phyloP scores from a whole-genome alignment of 2,888 invertebrate species.

The Craniophora ligustri region DNA sequence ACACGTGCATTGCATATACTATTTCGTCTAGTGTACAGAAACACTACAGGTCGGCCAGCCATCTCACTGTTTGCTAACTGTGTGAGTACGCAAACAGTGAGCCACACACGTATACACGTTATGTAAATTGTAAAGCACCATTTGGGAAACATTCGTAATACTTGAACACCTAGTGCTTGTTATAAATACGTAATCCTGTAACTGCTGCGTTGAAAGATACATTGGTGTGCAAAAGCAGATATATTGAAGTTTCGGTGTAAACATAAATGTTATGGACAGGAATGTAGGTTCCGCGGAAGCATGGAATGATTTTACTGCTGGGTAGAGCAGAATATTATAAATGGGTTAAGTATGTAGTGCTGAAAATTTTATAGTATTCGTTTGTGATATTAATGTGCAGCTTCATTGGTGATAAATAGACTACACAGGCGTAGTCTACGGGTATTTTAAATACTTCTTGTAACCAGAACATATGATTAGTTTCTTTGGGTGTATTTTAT shows the following conservation, averaged over 20 bases:
- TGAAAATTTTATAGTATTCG: neutral
- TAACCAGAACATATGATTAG: too few relatives aligned
- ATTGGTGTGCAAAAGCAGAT: slow-evolving; percentile 21
- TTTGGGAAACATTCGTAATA: slow-evolving; percentile 50
- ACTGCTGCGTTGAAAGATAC: slow-evolving; percentile 28
- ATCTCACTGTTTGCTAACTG: slow-evolving; percentile 40
- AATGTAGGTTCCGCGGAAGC: slow-evolving; percentile 1
- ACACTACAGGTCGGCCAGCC: slow-evolving; percentile 42
- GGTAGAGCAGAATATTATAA: neutral
- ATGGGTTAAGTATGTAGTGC: neutral
- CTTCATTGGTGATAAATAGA: too few relatives aligned
- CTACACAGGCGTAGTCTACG: too few relatives aligned
- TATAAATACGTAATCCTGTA: slow-evolving; percentile 37
- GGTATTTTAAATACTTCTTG: too few relatives aligned
- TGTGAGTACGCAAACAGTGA: too few relatives aligned
- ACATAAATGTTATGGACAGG: slow-evolving; percentile 1
- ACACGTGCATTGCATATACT: slow-evolving; percentile 81
- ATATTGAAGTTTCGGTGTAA: slow-evolving; percentile 3
- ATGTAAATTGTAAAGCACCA: slow-evolving; percentile 48
- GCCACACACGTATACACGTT: slow-evolving; percentile 45
- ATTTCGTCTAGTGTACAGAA: slow-evolving; percentile 75
- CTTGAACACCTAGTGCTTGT: slow-evolving; percentile 32
- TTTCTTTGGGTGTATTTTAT: too few relatives aligned
- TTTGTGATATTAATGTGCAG: too few relatives aligned
- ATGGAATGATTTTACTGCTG: slow-evolving; percentile 7